These are phyloP conservation scores for Carterocephalus palaemon DNA, from an alignment of 2,888 invertebrate species.

Conservation along the genomic window DNA sequence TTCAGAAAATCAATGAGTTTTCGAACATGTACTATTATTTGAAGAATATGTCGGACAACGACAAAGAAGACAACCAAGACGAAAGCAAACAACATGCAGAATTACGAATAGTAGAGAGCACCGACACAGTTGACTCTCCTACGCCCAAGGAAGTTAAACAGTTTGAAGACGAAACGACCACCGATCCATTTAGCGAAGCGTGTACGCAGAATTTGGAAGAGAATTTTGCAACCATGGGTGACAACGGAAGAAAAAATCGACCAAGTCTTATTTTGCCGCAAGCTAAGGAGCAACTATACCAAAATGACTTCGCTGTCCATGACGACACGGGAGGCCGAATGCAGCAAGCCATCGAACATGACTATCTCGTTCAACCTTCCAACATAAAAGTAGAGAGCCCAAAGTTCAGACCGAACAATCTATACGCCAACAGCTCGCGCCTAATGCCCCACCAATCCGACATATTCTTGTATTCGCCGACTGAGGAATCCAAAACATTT, in stretches of 20 bases:
- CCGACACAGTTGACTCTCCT: conserved; percentile 66
- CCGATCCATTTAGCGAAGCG: conserved; percentile 72
- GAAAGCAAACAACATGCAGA: conserved; percentile 67
- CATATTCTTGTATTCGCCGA: conserved; percentile 71
- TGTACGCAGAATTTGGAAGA: conserved; percentile 70
- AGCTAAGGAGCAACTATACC: conserved; percentile 69
- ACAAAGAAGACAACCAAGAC: conserved; percentile 73
- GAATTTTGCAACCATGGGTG: conserved; percentile 40
- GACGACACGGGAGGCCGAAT: conserved; percentile 59
- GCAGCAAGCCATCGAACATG: conserved; percentile 75
- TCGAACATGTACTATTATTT: conserved; percentile 92
- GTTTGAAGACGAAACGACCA: conserved; percentile 34
- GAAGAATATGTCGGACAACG: conserved; percentile 84
- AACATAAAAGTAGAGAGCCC: conserved; percentile 79
- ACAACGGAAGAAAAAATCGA: conserved; percentile 59
- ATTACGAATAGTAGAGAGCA: conserved; percentile 63
- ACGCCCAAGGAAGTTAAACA: conserved; percentile 35
- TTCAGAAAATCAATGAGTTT: conserved; percentile 91
- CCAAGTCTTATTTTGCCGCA: conserved; percentile 66
- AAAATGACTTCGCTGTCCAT: conserved; percentile 64
- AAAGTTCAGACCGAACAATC: conserved; percentile 69
- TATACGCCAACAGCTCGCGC: conserved; percentile 70
- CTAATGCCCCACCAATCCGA: conserved; percentile 65
- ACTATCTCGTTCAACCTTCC: conserved; percentile 81
- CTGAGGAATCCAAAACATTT: conserved; percentile 71